Conservation (phyloP, 2,888 invertebrate species). For the Ceratothoa steindachneri region DNA sequence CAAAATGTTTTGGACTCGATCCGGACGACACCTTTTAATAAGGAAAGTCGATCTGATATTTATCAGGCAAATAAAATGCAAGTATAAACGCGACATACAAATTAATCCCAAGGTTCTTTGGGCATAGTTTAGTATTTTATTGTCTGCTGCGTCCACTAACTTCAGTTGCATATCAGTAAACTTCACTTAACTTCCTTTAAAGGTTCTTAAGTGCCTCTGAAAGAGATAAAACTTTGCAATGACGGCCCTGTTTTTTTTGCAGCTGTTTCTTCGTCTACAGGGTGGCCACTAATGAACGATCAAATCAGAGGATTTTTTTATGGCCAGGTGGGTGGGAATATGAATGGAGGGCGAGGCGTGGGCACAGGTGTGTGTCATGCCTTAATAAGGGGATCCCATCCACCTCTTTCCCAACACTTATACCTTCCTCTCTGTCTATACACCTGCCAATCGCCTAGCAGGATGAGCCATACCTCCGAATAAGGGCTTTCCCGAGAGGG, state of each 20-base stretch:
- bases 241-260: background rate
- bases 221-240: background rate
- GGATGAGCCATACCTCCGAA: too few relatives aligned
- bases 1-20: too few relatives aligned
- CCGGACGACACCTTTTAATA: too few relatives aligned
- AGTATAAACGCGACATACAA: background rate
- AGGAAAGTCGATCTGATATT: background rate
- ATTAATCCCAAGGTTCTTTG: background rate
- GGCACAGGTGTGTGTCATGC: background rate
- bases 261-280: background rate
- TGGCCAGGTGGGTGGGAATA: background rate
- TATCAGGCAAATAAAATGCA: background rate
- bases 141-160: background rate
- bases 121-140: background rate
- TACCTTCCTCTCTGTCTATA: too few relatives aligned
- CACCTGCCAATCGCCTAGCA: too few relatives aligned
- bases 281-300: background rate
- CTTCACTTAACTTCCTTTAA: background rate
- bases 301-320: background rate
- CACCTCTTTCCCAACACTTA: too few relatives aligned
- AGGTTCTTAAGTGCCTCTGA: background rate
- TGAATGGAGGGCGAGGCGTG: background rate
- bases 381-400: background rate
- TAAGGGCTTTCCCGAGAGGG: too few relatives aligned
- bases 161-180: background rate